phyloP scores from a whole-genome alignment of 2,113 vertebrate genomes.

The Macquaria ambigua region DNA sequence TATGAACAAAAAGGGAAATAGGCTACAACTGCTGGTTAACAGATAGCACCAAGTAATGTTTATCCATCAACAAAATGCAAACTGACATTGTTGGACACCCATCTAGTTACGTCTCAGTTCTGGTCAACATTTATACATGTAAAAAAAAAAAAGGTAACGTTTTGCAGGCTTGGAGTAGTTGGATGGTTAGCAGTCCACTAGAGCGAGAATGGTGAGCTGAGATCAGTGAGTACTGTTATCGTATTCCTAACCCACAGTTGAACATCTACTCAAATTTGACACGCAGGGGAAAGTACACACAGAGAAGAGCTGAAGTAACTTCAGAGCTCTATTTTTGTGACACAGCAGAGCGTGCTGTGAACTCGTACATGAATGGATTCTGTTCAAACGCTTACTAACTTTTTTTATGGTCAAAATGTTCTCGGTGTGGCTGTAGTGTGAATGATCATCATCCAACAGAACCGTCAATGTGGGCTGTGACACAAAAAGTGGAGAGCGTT shows the following conservation, averaged over 20 bases:
- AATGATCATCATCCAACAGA: conserved; percentile 4
- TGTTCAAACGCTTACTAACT: not conserved
- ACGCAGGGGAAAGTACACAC: not conserved
- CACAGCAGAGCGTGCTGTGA: not conserved
- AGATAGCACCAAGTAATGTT: not conserved
- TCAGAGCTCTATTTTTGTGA: conserved; percentile 23
- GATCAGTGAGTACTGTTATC: not conserved
- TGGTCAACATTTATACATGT: not conserved
- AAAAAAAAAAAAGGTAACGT: no score
- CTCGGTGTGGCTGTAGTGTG: not conserved
- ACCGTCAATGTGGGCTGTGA: not conserved
- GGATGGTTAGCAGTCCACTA: not conserved
- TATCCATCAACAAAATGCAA: not conserved
- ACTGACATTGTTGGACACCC: not conserved
- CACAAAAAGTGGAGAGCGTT: not conserved
- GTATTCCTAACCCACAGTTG: not conserved
- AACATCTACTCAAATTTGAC: not conserved
- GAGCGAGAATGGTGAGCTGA: not conserved
- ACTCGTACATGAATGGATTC: not conserved
- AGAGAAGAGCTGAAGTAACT: not conserved
- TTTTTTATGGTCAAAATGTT: not conserved
- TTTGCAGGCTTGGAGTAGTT: not conserved
- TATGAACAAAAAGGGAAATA: no score
- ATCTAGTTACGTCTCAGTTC: not conserved
- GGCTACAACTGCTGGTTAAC: not conserved